phyloP scores from a whole-genome alignment of 37 sponge, comb jelly and placozoan species.

The Sycon ciliatum region DNA sequence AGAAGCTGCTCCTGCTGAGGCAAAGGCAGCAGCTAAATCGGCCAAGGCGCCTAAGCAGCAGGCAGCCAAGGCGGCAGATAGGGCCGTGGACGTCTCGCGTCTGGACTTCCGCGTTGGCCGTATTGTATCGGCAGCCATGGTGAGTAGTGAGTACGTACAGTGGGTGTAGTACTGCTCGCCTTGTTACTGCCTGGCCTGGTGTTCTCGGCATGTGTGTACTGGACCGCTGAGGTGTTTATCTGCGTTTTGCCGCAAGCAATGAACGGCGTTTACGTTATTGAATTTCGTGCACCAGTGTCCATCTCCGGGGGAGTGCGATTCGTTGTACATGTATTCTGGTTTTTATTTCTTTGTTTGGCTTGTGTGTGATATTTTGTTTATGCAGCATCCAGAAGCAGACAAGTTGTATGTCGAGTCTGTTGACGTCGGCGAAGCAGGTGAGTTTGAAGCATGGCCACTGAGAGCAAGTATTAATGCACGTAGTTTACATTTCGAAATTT shows the following conservation, averaged over 20 bases:
- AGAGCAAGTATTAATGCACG: too few species aligned
- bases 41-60: conserved; percentile 6
- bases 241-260: too few species aligned
- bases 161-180: too few species aligned
- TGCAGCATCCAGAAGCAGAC: conserved; percentile 78
- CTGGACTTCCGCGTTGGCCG: conserved; percentile 75
- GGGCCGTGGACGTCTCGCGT: conserved; percentile 69
- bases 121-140: conserved; percentile 61
- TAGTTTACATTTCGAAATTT: background rate
- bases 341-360: too few species aligned
- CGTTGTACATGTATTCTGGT: background rate
- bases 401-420: conserved; percentile 74
- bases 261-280: too few species aligned
- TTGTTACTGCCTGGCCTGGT: too few species aligned
- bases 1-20: too few species aligned
- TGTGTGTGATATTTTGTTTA: background rate
- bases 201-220: too few species aligned
- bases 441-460: background rate
- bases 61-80: conserved; percentile 14
- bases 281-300: background rate
- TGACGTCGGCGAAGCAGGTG: conserved; percentile 71
- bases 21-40: too few species aligned
- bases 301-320: background rate
- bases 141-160: conserved; percentile 5
- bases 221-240: too few species aligned